phyloP scores from a whole-genome alignment of 1,140 invertebrate genomes.

The Drosophila albomicans region DNA sequence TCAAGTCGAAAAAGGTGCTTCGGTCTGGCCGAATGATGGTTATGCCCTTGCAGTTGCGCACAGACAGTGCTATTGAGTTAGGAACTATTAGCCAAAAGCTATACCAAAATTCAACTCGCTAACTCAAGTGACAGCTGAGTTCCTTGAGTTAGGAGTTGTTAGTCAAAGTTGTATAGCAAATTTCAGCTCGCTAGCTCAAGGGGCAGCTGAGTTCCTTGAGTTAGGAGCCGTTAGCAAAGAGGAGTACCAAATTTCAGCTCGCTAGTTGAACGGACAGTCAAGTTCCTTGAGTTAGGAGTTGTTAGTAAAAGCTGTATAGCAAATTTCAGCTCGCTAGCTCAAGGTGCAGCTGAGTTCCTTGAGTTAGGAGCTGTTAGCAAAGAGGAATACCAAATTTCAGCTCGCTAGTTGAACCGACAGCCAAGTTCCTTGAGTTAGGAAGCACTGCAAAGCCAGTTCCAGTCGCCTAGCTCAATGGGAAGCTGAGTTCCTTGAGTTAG shows the following conservation, averaged over 20 bases:
- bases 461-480: too few species aligned
- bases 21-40: too few species aligned
- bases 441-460: neutral
- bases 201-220: too few species aligned
- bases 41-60: too few species aligned
- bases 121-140: slow-evolving; percentile 10
- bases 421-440: slow-evolving; percentile 1
- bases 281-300: slow-evolving; percentile 2
- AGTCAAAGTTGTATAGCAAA: neutral
- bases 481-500: too few species aligned
- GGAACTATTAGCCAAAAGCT: neutral
- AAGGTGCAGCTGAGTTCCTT: too few species aligned
- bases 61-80: too few species aligned
- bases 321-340: too few species aligned
- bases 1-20: neutral
- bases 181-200: too few species aligned
- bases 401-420: neutral
- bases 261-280: neutral
- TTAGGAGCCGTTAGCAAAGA: neutral
- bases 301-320: neutral
- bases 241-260: neutral
- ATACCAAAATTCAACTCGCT: neutral
- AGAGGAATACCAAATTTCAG: neutral
- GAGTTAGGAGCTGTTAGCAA: too few species aligned
- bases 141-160: neutral